These are phyloP conservation scores for Caenorhabditis zanzibari DNA, from an alignment of 2,888 invertebrate genomes.

Conservation along the genomic window DNA sequence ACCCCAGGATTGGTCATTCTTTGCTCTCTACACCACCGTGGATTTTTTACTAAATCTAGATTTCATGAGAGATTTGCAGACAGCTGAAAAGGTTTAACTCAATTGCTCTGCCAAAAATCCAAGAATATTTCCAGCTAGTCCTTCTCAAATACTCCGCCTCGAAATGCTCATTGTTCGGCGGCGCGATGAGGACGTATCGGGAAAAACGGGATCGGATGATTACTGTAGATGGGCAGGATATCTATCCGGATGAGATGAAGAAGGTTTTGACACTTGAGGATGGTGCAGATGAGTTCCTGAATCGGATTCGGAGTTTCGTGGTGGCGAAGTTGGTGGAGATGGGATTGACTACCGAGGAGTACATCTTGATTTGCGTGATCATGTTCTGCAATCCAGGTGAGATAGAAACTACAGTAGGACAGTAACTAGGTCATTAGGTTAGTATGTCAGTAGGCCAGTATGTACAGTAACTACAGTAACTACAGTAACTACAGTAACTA, in stretches of 20 bases:
- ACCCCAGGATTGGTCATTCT: conserved; percentile 46
- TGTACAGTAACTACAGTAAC: no score
- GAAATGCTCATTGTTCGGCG: conserved; percentile 31
- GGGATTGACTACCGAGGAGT: conserved; percentile 19
- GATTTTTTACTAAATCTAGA: conserved; percentile 22
- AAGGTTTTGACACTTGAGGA: not conserved
- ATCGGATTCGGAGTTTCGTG: conserved; percentile 26
- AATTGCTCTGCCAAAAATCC: no score
- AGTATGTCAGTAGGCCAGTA: no score
- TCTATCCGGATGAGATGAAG: conserved; percentile 43
- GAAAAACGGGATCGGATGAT: conserved; percentile 25
- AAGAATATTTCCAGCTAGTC: conserved; percentile 5
- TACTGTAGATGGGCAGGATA: conserved; percentile 44
- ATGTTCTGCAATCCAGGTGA: conserved; percentile 33
- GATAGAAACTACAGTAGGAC: not conserved
- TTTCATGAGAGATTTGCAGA: conserved; percentile 20
- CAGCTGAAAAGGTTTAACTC: conserved; percentile 23
- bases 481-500: no score
- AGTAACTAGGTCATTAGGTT: no score
- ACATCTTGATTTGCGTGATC: conserved; percentile 8
- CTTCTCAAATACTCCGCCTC: conserved; percentile 20
- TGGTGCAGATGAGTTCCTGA: conserved; percentile 27
- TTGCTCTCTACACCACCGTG: conserved; percentile 47
- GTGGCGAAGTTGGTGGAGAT: conserved; percentile 11
- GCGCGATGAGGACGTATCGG: conserved; percentile 36